phyloP scores from a whole-genome alignment of 2,797 vertebrate species.

The Odontamblyopus rebecca region DNA sequence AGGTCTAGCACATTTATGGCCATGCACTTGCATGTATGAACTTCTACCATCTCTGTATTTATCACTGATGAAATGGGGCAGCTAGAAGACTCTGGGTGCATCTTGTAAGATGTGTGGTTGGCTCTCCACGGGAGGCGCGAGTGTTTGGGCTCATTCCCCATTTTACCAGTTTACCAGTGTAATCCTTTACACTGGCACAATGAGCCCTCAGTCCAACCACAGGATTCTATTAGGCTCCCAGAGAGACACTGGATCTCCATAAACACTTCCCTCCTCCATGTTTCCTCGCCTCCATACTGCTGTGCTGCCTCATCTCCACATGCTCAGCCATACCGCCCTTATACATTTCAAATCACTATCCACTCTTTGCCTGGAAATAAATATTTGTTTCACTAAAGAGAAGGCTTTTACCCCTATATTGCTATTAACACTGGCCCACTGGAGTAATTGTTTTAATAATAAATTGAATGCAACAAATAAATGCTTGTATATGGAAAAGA shows the following conservation, averaged over 20 bases:
- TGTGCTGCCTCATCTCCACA: constrained; percentile 36
- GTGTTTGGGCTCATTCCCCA: constrained; percentile 68
- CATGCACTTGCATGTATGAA: constrained; percentile 53
- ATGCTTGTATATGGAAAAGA: too few relatives aligned
- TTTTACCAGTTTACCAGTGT: constrained; percentile 79
- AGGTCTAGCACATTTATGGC: constrained; percentile 30
- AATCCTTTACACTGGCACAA: constrained; percentile 77
- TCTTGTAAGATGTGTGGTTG: constrained; percentile 63
- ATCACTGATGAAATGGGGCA: constrained; percentile 58
- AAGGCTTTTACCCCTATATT: constrained; percentile 5
- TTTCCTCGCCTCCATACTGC: constrained; percentile 28
- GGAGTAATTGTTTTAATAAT: neutral
- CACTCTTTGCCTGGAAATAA: constrained; percentile 20
- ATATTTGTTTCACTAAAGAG: constrained; percentile 47
- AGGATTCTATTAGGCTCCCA: constrained; percentile 76
- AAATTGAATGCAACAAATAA: neutral
- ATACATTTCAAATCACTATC: constrained; percentile 43
- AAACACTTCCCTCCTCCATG: constrained; percentile 56
- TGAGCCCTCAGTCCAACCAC: constrained; percentile 64
- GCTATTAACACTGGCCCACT: neutral
- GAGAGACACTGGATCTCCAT: constrained; percentile 71
- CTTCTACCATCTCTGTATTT: constrained; percentile 30
- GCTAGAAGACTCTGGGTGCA: constrained; percentile 50
- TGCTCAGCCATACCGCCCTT: constrained; percentile 38
- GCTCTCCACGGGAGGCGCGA: constrained; percentile 63